Evolutionary conservation across 2,888 invertebrate species (phyloP).

Genomic region (Drosophila pseudotalamancana): DNA sequence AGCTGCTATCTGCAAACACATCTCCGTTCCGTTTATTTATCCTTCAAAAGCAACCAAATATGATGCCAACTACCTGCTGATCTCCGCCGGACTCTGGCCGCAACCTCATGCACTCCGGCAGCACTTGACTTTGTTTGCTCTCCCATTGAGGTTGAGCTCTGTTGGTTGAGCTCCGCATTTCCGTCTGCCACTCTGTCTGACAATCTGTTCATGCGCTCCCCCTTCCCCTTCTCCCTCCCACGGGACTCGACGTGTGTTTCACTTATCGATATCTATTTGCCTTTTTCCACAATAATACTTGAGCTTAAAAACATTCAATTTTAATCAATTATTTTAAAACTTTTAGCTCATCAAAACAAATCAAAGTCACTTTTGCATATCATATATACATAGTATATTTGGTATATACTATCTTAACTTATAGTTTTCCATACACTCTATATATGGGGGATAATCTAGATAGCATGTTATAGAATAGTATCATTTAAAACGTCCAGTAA

Average conservation of each 20-base stretch:
- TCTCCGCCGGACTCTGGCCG: conserved; percentile 6
- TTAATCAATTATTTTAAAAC: no score
- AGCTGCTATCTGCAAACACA: conserved; percentile 12
- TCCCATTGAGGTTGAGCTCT: conserved; percentile 48
- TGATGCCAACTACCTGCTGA: conserved; percentile 11
- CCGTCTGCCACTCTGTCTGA: neutral
- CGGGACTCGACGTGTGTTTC: conserved; percentile 17
- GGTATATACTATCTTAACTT: no score
- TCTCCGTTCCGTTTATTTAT: conserved; percentile 12
- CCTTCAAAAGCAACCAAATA: neutral
- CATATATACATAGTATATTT: no score
- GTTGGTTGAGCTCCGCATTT: conserved; percentile 21
- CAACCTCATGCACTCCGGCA: neutral
- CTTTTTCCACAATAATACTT: conserved; percentile 44
- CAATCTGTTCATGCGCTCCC: neutral
- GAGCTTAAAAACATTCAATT: no score
- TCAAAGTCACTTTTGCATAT: no score
- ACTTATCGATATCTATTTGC: conserved; percentile 44
- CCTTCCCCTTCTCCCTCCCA: neutral
- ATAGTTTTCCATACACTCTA: no score
- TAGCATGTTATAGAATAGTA: no score
- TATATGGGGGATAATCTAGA: no score
- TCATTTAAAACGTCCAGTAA: no score
- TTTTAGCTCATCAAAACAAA: no score
- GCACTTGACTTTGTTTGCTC: conserved; percentile 73